Evolutionary conservation across 2,113 vertebrate genomes (phyloP).

Genomic region (Pygoscelis antarcticus): DNA sequence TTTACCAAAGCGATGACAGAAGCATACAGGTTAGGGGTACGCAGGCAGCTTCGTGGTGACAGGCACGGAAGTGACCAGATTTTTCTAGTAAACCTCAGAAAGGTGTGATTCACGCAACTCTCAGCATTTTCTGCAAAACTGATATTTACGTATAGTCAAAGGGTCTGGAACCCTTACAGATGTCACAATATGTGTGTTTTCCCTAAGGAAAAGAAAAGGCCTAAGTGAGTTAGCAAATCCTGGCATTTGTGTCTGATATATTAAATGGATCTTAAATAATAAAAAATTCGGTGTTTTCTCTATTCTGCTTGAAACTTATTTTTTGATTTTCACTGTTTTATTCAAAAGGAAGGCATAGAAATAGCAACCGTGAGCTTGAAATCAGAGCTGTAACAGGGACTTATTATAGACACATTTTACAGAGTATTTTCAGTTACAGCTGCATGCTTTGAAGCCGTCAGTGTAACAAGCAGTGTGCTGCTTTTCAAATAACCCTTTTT

Average conservation of each 20-base stretch:
- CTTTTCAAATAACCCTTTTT: slow-evolving; percentile 34
- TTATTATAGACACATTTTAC: slow-evolving; percentile 52
- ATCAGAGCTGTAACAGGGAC: slow-evolving; percentile 52
- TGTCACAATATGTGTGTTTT: slow-evolving; percentile 24
- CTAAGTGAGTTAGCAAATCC: slow-evolving; percentile 38
- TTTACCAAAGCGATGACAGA: neutral
- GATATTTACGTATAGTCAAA: slow-evolving; percentile 49
- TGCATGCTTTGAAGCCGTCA: slow-evolving; percentile 47
- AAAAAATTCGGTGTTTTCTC: slow-evolving; percentile 52
- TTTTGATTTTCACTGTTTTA: slow-evolving; percentile 42
- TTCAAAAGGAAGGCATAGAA: slow-evolving; percentile 65
- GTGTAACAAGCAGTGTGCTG: slow-evolving; percentile 53
- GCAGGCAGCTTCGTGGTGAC: neutral
- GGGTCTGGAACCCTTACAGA: slow-evolving; percentile 36
- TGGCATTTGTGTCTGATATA: slow-evolving; percentile 3
- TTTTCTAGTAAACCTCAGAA: slow-evolving; percentile 33
- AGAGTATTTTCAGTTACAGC: slow-evolving; percentile 64
- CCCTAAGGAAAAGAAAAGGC: slow-evolving; percentile 12
- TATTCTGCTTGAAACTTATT: slow-evolving; percentile 62
- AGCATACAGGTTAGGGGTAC: neutral
- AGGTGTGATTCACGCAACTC: slow-evolving; percentile 21
- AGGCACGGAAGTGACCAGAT: neutral
- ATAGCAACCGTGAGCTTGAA: slow-evolving; percentile 54
- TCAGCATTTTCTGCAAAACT: slow-evolving; percentile 50
- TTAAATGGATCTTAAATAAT: slow-evolving; percentile 61